Base-by-base conservation (phyloP, 2,888 invertebrate genomes). In the Rhagophthalmus giganteus region DNA sequence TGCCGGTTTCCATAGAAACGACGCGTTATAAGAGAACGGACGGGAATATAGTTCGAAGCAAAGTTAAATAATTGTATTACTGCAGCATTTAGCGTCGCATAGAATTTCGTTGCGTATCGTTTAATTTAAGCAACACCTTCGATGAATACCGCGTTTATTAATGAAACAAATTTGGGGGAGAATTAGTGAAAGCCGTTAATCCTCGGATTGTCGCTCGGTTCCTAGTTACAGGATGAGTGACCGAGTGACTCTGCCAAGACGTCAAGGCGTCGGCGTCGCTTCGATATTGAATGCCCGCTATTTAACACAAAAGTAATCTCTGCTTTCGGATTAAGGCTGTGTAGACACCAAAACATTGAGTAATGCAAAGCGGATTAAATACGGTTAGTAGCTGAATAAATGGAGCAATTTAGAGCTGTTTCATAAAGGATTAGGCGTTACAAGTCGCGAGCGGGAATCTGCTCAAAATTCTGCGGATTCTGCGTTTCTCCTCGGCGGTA, bases 361-460 rank as follows among this genome's bases (percentile, higher is more conserved):
- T 59, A 63, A 61, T 57, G 58, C 59, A 64, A 62, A 64, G 61
- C 54, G 62, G 63, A 64, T 65, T 64, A 65, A 56, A 51, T 53
- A 55, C 59, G 59, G 64, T 65, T 64, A 64, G 61, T 60, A 61
- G 61, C 49, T 54, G 59, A 64, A 64, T 64, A 66, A 66, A 66
- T 63, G 63, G 64, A 62, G 59, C 62, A 65, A 64, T 64, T 62
- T 58, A 52, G 55, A 48, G 56, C 59, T 53, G 59, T 56, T 64
- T 59, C 62, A 60, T 59, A 52, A 57, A 40, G 60, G 61, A 64
- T 64, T 63, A 63, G 48, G 38, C 28, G 25, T 40, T 52, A 35
- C 45, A 35, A 52, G 41, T 41, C 35, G 46, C 33, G 39, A 47
- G 41, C 40, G 35, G 32, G 37, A 52, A 46, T 45, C 32, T 46